Evolutionary conservation across 2,113 vertebrate species (phyloP).

Genomic region (Dasyornis broadbenti): DNA sequence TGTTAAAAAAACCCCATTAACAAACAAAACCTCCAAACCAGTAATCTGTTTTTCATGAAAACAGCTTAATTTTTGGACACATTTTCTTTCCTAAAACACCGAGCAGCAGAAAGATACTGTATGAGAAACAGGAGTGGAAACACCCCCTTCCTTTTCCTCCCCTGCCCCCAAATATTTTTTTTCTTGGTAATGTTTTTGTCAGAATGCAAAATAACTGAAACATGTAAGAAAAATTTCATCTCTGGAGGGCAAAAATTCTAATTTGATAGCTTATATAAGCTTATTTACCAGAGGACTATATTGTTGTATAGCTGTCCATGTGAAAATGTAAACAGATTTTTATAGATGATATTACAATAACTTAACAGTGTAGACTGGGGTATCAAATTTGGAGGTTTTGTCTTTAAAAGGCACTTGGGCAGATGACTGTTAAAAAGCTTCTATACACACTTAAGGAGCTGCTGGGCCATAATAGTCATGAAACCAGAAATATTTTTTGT

Average conservation of each 20-base stretch:
- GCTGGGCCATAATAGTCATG: too few relatives aligned
- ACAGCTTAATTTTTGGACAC: not conserved
- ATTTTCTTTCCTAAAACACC: not conserved
- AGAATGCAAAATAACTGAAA: not conserved
- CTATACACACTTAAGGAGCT: not conserved
- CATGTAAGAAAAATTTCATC: not conserved
- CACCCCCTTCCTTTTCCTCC: fast-evolving
- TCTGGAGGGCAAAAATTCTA: not conserved
- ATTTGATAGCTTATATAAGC: not conserved
- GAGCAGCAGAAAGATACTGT: not conserved
- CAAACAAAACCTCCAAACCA: not conserved
- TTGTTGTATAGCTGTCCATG: not conserved
- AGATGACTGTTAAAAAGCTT: not conserved
- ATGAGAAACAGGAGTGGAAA: not conserved
- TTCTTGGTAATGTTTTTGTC: not conserved
- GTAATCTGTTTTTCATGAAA: not conserved
- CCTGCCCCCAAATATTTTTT: not conserved
- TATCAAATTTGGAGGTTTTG: not conserved
- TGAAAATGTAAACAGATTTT: not conserved
- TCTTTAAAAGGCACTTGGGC: not conserved
- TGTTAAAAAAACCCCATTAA: not conserved
- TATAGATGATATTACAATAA: not conserved
- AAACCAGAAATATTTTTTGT: not conserved
- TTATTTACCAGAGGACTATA: not conserved
- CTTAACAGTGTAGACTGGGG: not conserved